Percentiles rank a stretch among this genome's conserved stretches.
Evolutionary conservation across 2,113 vertebrate species (phyloP).

Genomic region (Gobiocypris rarus): DNA sequence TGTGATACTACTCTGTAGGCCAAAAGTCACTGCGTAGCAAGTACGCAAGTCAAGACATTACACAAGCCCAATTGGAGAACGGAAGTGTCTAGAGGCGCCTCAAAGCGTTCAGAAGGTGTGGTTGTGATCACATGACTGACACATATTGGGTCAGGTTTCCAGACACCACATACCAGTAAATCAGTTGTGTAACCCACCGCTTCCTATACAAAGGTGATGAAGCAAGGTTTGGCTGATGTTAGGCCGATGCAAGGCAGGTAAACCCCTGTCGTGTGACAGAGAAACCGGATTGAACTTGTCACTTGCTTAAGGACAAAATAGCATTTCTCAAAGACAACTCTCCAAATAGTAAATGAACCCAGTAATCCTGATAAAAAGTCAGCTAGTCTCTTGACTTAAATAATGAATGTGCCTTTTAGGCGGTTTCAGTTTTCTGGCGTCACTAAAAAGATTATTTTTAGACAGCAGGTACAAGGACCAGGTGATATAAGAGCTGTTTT

Average conservation of each 20-base stretch:
- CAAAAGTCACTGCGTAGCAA: background rate
- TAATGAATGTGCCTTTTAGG: background rate
- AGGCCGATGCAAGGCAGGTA: slow-evolving; percentile 61
- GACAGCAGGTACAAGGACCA: background rate
- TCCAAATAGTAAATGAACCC: background rate
- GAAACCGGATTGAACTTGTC: slow-evolving; percentile 32
- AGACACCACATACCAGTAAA: slow-evolving; percentile 17
- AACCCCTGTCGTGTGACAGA: slow-evolving; percentile 60
- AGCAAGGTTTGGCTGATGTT: slow-evolving; percentile 61
- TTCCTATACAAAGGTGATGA: slow-evolving; percentile 52
- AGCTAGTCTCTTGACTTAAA: background rate
- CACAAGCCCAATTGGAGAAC: background rate
- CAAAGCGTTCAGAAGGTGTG: slow-evolving; percentile 1
- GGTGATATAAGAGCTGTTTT: background rate
- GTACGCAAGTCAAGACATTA: slow-evolving; percentile 5
- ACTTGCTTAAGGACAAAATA: slow-evolving; percentile 1
- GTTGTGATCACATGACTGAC: slow-evolving; percentile 39
- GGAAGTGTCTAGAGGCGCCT: background rate
- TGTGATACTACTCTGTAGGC: background rate
- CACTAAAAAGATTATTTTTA: slow-evolving; percentile 48
- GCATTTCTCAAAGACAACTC: background rate
- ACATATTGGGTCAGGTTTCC: slow-evolving; percentile 8
- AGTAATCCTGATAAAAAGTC: background rate
- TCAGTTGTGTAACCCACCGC: slow-evolving; percentile 54
- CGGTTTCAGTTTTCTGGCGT: background rate